Evolutionary conservation across 2,113 vertebrate genomes (phyloP).

Genomic region (Kobus ellipsiprymnus): DNA sequence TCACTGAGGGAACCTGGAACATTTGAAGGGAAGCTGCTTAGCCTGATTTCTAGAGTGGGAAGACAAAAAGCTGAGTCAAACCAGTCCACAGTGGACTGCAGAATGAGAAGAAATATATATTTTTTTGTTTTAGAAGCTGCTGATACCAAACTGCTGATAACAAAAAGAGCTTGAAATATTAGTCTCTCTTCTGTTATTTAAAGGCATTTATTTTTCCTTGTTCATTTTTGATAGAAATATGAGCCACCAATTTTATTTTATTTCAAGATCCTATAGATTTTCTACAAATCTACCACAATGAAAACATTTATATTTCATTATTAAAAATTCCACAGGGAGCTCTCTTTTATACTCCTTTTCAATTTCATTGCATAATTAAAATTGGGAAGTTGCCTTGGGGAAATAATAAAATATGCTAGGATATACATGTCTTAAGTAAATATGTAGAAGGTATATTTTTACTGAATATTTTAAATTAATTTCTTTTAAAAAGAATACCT

Average conservation of each 20-base stretch:
- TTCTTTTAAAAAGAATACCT: constrained; percentile 32
- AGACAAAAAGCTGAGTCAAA: neutral
- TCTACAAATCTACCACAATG: constrained; percentile 42
- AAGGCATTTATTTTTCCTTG: constrained; percentile 46
- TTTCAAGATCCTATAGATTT: constrained; percentile 58
- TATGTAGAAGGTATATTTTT: neutral
- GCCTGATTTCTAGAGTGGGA: neutral
- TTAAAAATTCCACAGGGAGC: constrained; percentile 48
- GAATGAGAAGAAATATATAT: neutral
- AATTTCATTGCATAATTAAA: constrained; percentile 65
- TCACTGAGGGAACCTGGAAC: no score
- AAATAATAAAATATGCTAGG: constrained; percentile 42
- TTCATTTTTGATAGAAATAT: constrained; percentile 55
- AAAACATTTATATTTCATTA: constrained; percentile 69
- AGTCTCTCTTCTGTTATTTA: constrained; percentile 35
- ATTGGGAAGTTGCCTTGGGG: neutral
- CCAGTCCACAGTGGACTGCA: rapidly evolving
- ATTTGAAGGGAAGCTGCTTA: neutral
- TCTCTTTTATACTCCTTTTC: constrained; percentile 35
- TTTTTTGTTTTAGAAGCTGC: neutral
- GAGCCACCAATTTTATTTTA: constrained; percentile 53
- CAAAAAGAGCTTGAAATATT: neutral
- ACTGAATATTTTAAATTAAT: constrained; percentile 19
- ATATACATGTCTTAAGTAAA: constrained; percentile 51
- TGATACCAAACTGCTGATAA: no score